Evolutionary conservation across 2,113 vertebrate genomes (phyloP), one percentile per base, ranked within the genome.

Genomic region (Urocynchramus pylzowi): DNA sequence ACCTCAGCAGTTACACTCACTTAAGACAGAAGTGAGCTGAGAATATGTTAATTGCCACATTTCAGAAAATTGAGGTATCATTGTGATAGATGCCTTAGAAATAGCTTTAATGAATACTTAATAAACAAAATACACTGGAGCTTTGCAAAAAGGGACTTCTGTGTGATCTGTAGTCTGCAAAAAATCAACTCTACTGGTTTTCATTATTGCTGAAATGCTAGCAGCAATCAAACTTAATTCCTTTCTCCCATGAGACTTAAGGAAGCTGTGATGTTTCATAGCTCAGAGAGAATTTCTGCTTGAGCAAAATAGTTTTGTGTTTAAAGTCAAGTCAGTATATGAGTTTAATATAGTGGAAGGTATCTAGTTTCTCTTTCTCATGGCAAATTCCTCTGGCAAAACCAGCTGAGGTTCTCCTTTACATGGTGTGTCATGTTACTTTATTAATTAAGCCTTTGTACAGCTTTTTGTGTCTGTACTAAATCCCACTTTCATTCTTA

Each of bases 11-110:
- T 85, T 93, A 22, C 7, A 22, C 26, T 84, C 23, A 39, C 3
- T 88, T 77, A 68, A 89, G 70, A 57, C 45, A 80, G 75, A 94
- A 94, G 30, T 89, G 71, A 94, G 37, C 75, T 88, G 87, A 93
- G 71, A 83, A 44, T 73, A 80, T 83, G 24, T 24, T 44, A 53
- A 77, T 65, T 52, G 64, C 42, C 52, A 70, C 20, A 52, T 80
- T 39, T 77, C 39, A 79, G 54, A 87, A 80, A 69, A 19, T 9
- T 57, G 37, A 87, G 30, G 27, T 83, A 21, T 87, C 10, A 3
- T 49, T 80, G 30, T 80, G 50, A 53, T 83, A 39, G 37, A 27
- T 87, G 50, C 35, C 67, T 87, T 85, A 87, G 74, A 89, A 70
- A 31, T 45, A 68, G 13, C 56, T 92, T 67, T 78, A 88, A 91